A percentile compares a stretch with the other conserved stretches of the same genome.
These are phyloP conservation scores for Pseudorhombus dupliciocellatus DNA, from an alignment of 2,113 vertebrate species.

Conservation along the genomic window DNA sequence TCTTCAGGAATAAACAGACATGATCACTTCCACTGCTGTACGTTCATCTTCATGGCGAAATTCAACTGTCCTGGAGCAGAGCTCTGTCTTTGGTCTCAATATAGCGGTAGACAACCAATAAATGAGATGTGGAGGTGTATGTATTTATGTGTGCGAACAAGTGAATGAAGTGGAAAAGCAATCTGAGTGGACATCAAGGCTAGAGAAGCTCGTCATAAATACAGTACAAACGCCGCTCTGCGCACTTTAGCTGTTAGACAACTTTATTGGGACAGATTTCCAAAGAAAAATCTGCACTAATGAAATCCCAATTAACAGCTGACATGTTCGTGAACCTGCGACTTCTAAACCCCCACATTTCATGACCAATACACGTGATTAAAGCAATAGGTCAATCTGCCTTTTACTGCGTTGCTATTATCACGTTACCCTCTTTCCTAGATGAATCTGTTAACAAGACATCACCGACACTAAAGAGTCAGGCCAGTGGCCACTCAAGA, in stretches of 20 bases:
- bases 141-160: too few relatives aligned
- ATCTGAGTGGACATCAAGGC: background rate
- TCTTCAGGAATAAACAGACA: background rate
- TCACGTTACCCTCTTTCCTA: constrained; percentile 6
- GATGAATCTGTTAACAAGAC: background rate
- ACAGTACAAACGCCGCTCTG: background rate
- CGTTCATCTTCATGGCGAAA: background rate
- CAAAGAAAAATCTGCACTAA: background rate
- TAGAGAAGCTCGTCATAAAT: background rate
- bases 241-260: too few relatives aligned
- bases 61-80: too few relatives aligned
- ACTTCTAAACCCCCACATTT: background rate
- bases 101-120: too few relatives aligned
- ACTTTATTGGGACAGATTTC: background rate
- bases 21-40: background rate
- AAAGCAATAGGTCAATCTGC: constrained; percentile 9
- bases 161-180: too few relatives aligned
- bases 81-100: too few relatives aligned
- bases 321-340: background rate
- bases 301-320: background rate
- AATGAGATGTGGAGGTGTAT: too few relatives aligned
- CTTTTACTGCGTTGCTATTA: constrained; percentile 1
- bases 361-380: constrained; percentile 4
- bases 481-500: background rate
- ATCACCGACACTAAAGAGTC: constrained; percentile 6